Evolutionary conservation across 2,113 vertebrate species (phyloP), one percentile per base, ranked within the genome.

Genomic region (Cynoglossus semilaevis): DNA sequence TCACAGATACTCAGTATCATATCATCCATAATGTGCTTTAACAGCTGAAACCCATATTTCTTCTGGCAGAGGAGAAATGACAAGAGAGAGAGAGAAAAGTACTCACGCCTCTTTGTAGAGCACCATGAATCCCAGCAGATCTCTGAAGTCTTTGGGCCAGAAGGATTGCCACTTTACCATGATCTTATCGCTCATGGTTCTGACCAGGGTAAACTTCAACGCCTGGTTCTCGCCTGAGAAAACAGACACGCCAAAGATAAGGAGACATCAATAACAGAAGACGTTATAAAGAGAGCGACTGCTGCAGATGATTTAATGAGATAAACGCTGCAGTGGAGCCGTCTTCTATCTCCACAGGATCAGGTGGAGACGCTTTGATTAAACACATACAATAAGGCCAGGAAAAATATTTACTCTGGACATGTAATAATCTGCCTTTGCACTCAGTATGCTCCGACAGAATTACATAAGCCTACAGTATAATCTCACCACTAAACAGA

Each of bases 51-150:
- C 22, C 47, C 48, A 50, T 14, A 55, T 34, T 63, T 22, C n/a
- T 55, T 29, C 51, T 17, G 52, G 42, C 19, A 62, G 11, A 52
- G 15, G 36, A 45, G 14, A 13, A 11, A 13, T 11, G 4, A 14
- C n/a, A n/a, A n/a, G n/a, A n/a, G n/a, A n/a, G n/a, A n/a, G n/a
- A n/a, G n/a, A n/a, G n/a, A n/a, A n/a, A n/a, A n/a, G 0, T 29
- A 84, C 97, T 95, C 85, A 99, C 97, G 97, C 96, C 82, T 99
- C 97, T 72, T 97, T 99, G 79, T 96, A 98, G 67, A 98, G 95
- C 0, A 99, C 92, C 94, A 99, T 97, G 76, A 99, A 99, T 1
- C 97, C 96, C 84, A 98, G 86, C 49, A 99, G 91, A 69, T 99
- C 97, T 50, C 97, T 89, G 92, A 94, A 99, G 76, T 99, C 97